Conservation (phyloP, 2,113 vertebrate species). For the Pithys albifrons region DNA sequence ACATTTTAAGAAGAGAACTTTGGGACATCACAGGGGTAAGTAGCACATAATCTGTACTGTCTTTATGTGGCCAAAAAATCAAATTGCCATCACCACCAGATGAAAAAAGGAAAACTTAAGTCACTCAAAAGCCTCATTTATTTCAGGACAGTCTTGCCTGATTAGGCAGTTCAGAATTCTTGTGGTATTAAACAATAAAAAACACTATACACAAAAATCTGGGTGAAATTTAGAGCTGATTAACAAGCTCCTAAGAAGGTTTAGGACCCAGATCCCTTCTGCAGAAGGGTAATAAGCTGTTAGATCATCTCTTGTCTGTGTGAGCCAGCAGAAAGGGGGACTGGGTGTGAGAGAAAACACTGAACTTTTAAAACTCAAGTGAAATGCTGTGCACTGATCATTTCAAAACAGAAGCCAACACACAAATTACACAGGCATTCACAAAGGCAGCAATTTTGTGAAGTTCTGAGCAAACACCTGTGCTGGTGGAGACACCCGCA, state of each 20-base stretch:
- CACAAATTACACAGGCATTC: background rate
- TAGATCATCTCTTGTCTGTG: background rate
- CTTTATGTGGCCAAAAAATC: background rate
- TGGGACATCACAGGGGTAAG: background rate
- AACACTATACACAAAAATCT: background rate
- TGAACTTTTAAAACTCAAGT: background rate
- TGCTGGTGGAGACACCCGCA: accelerated
- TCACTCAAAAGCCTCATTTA: background rate
- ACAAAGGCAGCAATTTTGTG: background rate
- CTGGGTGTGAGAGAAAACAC: background rate
- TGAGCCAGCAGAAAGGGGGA: background rate
- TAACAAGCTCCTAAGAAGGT: background rate
- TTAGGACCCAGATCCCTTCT: background rate
- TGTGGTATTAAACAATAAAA: background rate
- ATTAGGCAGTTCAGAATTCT: background rate
- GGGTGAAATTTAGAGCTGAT: background rate
- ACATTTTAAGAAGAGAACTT: background rate
- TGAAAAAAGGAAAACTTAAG: background rate
- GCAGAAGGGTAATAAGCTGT: background rate
- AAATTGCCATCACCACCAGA: background rate
- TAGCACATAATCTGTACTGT: background rate
- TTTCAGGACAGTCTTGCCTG: background rate
- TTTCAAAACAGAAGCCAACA: background rate
- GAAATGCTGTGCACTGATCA: background rate
- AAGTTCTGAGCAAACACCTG: background rate